Evolutionary conservation across 2,113 vertebrate genomes (phyloP), one percentile per base, ranked within the genome.

Genomic region (Cyrtonyx montezumae): DNA sequence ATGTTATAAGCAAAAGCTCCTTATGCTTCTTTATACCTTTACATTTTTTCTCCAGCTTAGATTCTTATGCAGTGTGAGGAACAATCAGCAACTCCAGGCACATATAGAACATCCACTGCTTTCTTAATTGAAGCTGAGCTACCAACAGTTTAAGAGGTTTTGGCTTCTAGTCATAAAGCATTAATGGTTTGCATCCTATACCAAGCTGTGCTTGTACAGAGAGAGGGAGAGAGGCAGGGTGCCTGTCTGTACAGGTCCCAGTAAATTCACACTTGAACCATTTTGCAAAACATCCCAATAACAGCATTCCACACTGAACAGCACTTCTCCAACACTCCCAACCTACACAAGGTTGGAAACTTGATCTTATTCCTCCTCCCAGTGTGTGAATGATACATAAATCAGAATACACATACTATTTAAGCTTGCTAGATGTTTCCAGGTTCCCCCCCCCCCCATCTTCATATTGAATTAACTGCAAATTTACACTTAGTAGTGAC

Each of bases 181-280:
- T 20, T 3, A 80, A 15, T 36, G 43, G n/a, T 42, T 81, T 15
- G 23, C 0, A 0, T 59, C 53, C 8, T 77, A 67, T 26, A 90
- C 13, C 4, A 69, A 84, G 56, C 40, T 49, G 15, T 34, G 49
- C 18, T 87, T 19, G 15, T 4, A 20, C 4, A 15, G 23, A 40
- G 23, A 40, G 66, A 26, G 10, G 75, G 25, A 1, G 1, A 71
- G 12, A 79, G 37, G 46, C 22, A 85, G 42, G 58, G 58, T 6
- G 13, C 8, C 46, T 51, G 14, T 30, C 45, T 69, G 36, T 5
- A 68, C 36, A 63, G 14, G 37, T 37, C 28, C 63, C 68, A 53
- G 40, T 53, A 71, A 79, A 85, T 28, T 79, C 30, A 89, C n/a
- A 61, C 3, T 21, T 25, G 8, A 40, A 36, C 40, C 62, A 7